These are phyloP conservation scores for Mionectes olivaceus DNA, from an alignment of 2,797 vertebrate genomes.

Conservation along the genomic window DNA sequence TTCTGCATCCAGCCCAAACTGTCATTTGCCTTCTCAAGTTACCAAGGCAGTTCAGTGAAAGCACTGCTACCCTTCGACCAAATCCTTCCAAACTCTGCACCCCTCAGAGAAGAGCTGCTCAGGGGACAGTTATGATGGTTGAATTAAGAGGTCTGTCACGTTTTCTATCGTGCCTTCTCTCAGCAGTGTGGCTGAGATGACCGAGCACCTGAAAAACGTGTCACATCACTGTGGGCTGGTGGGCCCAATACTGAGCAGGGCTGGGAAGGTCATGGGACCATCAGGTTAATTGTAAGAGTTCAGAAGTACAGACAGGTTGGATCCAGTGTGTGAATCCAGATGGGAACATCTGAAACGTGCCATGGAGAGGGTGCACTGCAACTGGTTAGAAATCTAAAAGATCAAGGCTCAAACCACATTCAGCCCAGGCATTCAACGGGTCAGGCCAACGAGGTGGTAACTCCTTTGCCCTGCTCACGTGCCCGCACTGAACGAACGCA, in stretches of 20 bases:
- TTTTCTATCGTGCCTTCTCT: background rate
- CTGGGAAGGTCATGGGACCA: rapidly evolving
- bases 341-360: background rate
- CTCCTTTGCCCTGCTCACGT: background rate
- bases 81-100: background rate
- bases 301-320: background rate
- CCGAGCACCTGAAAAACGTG: background rate
- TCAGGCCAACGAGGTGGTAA: background rate
- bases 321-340: background rate
- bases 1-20: background rate
- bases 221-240: background rate
- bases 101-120: background rate
- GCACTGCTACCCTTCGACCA: background rate
- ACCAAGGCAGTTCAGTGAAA: background rate
- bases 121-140: background rate
- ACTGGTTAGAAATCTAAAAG: background rate
- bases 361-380: background rate
- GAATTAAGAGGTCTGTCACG: background rate
- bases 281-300: background rate
- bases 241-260: background rate
- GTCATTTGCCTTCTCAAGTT: background rate
- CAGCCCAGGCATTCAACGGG: background rate
- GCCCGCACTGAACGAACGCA: background rate
- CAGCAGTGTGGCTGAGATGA: background rate
- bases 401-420: background rate